Evolutionary conservation across 2,888 invertebrate species (phyloP).

Genomic region (Acrobeloides nanus): DNA sequence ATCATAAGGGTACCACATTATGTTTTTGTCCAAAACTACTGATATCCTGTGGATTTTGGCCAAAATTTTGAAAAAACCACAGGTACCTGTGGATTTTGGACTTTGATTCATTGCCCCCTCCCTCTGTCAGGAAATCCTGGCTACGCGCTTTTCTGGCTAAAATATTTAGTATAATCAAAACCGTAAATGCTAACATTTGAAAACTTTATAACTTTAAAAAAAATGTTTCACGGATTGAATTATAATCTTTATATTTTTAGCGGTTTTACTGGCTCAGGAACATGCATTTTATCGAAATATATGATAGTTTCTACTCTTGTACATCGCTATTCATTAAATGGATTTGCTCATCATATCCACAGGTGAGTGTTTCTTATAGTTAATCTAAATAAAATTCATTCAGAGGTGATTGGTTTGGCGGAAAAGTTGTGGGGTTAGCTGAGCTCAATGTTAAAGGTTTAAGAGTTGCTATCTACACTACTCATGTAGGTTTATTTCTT

Average conservation of each 20-base stretch:
- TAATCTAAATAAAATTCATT: too few species aligned
- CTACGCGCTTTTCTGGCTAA: too few species aligned
- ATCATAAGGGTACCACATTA: too few species aligned
- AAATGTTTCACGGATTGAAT: constrained; percentile 4
- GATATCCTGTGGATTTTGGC: too few species aligned
- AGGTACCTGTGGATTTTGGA: too few species aligned
- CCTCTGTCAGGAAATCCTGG: too few species aligned
- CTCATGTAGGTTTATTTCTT: constrained; percentile 63
- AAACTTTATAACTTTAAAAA: constrained; percentile 6
- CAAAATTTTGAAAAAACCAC: too few species aligned
- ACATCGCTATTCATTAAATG: constrained; percentile 80
- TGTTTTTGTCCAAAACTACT: too few species aligned
- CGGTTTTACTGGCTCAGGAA: constrained; percentile 83
- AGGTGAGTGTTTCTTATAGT: constrained; percentile 22
- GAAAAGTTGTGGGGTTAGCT: constrained; percentile 63
- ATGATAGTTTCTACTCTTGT: constrained; percentile 27
- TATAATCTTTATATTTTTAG: constrained; percentile 59
- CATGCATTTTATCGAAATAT: constrained; percentile 81
- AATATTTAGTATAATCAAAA: too few species aligned
- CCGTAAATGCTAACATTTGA: too few species aligned
- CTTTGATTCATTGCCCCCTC: too few species aligned
- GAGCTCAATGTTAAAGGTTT: constrained; percentile 58
- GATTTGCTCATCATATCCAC: constrained; percentile 85
- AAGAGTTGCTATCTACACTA: constrained; percentile 76
- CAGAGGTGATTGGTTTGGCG: constrained; percentile 98